Evolutionary conservation across 1,140 invertebrate genomes (phyloP), one percentile per base, ranked within the genome.

Genomic region (Drosophila athabasca): DNA sequence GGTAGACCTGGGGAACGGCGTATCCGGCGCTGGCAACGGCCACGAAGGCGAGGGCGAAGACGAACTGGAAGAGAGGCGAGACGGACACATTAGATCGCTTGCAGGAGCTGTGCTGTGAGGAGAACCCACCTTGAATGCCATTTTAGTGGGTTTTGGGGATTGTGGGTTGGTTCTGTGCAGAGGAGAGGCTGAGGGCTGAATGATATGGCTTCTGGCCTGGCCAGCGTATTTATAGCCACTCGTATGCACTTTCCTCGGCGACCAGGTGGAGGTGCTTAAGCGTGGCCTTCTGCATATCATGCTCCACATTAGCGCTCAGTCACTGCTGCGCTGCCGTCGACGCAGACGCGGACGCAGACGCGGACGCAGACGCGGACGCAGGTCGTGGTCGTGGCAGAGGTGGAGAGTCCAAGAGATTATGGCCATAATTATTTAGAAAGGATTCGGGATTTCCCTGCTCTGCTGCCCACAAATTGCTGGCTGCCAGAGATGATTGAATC

Each of bases 211-310:
- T 81, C 71, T 79, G 71, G 70, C 15, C 53, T 46, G 64, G 26
- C 17, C 46, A 68, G 22, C 41, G 55, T 79, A 78, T 90, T 90
- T 90, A 90, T 85, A 83, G 70, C 51, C 53, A 26, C 55, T 39
- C 44, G 66, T 49, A 65, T 64, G 57, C 65, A 77, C 65, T 79
- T 82, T 69, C 70, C 62, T 51, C 57, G 79, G 58, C 61, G 73
- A 57, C 69, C 69, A 53, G 66, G 57, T 24, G 48, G 62, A 83
- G 70, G 64, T 87, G 82, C 78, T 82, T 79, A 76, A 68, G 53
- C 58, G 62, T 83, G 82, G 71, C 82, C 82, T 87, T 87, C 82
- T 87, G 83, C 83, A 88, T 87, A 83, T 88, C 83, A 87, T 83
- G 83, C 41, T 79, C 49, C 79, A 68, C 82, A 87, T 87, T 88